phyloP scores from a whole-genome alignment of 1,140 invertebrate genomes.

The Drosophila triauraria region DNA sequence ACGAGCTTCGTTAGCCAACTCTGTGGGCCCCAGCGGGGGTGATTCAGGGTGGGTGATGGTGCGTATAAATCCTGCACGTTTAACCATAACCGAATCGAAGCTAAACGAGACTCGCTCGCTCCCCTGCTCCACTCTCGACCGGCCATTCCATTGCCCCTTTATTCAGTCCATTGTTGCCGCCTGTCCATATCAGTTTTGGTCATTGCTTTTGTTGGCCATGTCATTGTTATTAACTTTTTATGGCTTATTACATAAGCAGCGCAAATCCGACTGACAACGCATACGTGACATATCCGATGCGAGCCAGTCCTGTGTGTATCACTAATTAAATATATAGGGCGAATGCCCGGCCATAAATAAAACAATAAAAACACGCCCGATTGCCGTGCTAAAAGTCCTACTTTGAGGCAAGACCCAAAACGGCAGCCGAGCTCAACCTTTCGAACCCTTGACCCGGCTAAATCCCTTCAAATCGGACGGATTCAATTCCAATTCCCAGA shows the following conservation, averaged over 20 bases:
- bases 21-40: background rate
- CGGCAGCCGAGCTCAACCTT: conserved; percentile 4
- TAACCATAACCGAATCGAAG: conserved; percentile 75
- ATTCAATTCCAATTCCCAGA: conserved; percentile 56
- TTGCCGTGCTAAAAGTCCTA: conserved; percentile 27
- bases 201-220: conserved; percentile 60
- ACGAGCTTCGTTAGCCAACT: conserved; percentile 63
- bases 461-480: conserved; percentile 49
- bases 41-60: background rate
- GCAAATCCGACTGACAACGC: conserved; percentile 68
- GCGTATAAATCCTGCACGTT: conserved; percentile 78
- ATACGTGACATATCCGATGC: conserved; percentile 63
- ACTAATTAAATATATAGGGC: conserved; percentile 74
- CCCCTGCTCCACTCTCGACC: background rate
- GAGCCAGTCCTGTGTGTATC: conserved; percentile 6
- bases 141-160: conserved; percentile 6
- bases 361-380: conserved; percentile 43
- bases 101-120: conserved; percentile 11
- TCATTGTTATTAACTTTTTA: conserved; percentile 83
- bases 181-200: conserved; percentile 44
- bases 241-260: conserved; percentile 80
- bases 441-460: conserved; percentile 25
- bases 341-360: conserved; percentile 37
- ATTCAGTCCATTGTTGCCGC: conserved; percentile 32
- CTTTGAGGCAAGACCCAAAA: background rate